A percentile compares a stretch with the other conserved stretches of the same genome.
Conservation (phyloP, 2,113 vertebrate species). For the Fulica atra region DNA sequence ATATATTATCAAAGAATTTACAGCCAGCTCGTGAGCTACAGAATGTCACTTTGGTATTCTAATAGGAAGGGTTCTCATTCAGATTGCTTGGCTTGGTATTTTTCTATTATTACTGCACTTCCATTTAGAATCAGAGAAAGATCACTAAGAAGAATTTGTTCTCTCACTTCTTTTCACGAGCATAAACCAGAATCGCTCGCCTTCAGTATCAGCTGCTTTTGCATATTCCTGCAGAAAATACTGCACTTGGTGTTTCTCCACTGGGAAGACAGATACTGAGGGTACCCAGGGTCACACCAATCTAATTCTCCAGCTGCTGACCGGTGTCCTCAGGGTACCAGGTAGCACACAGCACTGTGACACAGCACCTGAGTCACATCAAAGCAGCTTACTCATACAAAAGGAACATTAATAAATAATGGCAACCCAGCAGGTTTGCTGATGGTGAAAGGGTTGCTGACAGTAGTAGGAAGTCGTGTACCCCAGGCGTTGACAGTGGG, state of each 20-base stretch:
- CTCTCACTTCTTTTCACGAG: neutral
- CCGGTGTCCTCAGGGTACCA: neutral
- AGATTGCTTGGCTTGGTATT: neutral
- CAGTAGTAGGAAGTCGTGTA: neutral
- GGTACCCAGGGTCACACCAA: neutral
- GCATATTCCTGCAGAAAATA: neutral
- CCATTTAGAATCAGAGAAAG: neutral
- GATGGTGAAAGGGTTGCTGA: neutral
- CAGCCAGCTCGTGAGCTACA: neutral
- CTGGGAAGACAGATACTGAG: neutral
- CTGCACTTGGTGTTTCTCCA: neutral
- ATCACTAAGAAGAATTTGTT: neutral
- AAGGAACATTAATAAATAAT: neutral
- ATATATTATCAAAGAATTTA: neutral
- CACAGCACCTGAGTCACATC: neutral
- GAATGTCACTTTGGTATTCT: neutral
- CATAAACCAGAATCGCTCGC: neutral
- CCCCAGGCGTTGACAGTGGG: neutral
- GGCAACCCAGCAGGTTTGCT: neutral
- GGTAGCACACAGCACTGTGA: neutral
- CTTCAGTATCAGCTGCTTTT: neutral
- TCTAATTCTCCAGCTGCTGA: neutral
- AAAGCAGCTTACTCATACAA: neutral
- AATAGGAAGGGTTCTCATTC: neutral
- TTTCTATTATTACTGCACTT: neutral